A percentile compares a stretch with the other conserved stretches of the same genome.
Conservation (phyloP, 2,113 vertebrate species). For the Pluvialis apricaria region DNA sequence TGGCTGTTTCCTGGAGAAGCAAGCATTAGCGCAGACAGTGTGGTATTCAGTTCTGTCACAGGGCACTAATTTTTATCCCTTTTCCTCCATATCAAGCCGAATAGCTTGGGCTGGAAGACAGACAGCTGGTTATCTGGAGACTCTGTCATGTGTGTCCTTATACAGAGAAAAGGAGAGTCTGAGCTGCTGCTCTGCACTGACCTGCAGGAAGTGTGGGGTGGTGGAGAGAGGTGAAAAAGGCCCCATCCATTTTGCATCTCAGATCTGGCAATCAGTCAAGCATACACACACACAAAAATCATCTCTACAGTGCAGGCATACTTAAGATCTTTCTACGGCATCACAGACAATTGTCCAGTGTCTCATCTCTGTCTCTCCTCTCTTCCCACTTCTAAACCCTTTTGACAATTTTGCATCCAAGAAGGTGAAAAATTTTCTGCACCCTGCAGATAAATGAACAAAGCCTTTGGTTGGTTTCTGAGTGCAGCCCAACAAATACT, state of each 20-base stretch:
- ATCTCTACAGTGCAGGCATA: background rate
- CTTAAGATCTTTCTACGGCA: background rate
- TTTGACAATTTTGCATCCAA: background rate
- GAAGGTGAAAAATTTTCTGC: background rate
- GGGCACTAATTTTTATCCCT: background rate
- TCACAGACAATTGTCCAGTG: background rate
- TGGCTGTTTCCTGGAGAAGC: background rate
- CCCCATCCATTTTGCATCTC: background rate
- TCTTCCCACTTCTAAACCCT: background rate
- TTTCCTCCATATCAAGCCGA: background rate
- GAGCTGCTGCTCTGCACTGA: background rate
- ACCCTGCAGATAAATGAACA: background rate
- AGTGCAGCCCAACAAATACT: background rate
- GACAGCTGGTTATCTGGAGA: background rate
- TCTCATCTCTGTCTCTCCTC: background rate
- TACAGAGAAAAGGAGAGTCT: background rate
- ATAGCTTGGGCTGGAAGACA: background rate
- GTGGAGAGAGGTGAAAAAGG: background rate
- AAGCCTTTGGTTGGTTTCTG: background rate
- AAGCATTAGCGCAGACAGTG: background rate
- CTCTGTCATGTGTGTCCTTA: rapidly evolving
- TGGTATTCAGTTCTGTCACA: background rate
- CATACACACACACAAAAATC: background rate
- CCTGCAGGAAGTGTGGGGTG: background rate
- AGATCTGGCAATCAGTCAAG: background rate